Base-by-base conservation (phyloP, 2,797 vertebrate species). In the Chrysolophus pictus region DNA sequence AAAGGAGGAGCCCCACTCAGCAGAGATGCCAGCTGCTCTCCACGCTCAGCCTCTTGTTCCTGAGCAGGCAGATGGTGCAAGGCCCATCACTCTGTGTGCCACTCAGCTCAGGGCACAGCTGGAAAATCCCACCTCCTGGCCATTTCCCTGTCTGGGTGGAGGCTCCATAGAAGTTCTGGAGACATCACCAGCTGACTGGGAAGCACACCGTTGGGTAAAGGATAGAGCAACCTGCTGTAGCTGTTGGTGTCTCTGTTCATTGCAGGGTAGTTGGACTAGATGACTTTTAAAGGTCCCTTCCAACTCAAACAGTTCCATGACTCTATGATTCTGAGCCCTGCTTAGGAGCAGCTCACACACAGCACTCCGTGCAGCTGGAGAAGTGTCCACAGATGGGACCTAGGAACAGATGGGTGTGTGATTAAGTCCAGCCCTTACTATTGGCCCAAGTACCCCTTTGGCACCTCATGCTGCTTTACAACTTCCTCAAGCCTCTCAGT, bases 1-100 rank as follows among this genome's bases (percentile, higher is more conserved):
- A 41, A 68, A 10, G 7, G 28, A 41, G 19, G 21, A 5, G 14
- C 59, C 59, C 26, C 49, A 3, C 69, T 64, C 26, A 41, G 9
- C 60, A 76, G 65, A 0, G 0, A 55, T 75, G 62, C n/a, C 53
- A 10, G 23, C 10, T 26, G 18, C 8, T 44, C 28, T 5, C 24
- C 11, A 49, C 22, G 15, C 18, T 9, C 53, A 83, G 18, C 14
- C 41, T 44, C 37, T 37, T 65, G 55, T 63, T 60, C 46, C n/a
- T 26, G 23, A 49, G 47, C 51, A 73, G 59, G 63, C 1, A 0
- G 18, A 8, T 46, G 37, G 55, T 41, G 16, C 39, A 28, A 10
- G 1, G 3, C 1, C 37, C 37, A 49, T 22, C 33, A 6, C 8
- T 12, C 42, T 39, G 33, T 4, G 17, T 44, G 26, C 23, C 39